Base-by-base conservation (phyloP, 2,797 vertebrate species). In the Neostethus bicornis region DNA sequence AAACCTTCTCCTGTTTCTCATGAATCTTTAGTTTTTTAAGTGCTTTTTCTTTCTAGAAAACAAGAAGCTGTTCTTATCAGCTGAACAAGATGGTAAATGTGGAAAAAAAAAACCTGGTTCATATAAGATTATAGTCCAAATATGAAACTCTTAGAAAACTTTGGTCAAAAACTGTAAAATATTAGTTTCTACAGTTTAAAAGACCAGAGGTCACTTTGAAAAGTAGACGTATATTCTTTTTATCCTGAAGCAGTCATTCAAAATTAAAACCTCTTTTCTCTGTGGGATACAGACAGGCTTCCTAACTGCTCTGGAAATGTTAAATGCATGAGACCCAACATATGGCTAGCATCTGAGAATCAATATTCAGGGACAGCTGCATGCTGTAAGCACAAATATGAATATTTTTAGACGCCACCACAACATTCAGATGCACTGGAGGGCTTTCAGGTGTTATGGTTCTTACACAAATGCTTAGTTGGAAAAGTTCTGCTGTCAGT, bases 311-410 rank as follows among this genome's bases (percentile, higher is more conserved):
- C 42, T 12, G 14, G 8, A 61, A 57, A 85, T 85, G 69, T 67
- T 72, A 78, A 75, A 81, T 80, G 61, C 67, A 84, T 74, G 74
- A 76, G 61, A 47, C 34, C 14, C 51, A 73, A 74, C 85, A 81
- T 79, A 79, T 79, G 80, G 65, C 39, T 64, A 65, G 53, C 65
- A 64, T 55, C 31, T 11, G 57, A 17, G 32, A 74, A 77, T 79
- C 70, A 80, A 79, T 73, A 85, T 83, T 79, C 65, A 81, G 61
- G 65, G 53, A 67, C 61, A 73, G 60, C 59, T 41, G 48, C 59
- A 39, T 42, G 51, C 28, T 59, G 48, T 54, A 57, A 47, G 63
- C 46, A 66, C 47, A 5, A 3, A 75, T 45, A 47, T n/a, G 51
- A 66, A 51, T 83, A 80, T 82, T 80, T 83, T 75, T 77, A 81